Percentiles rank a stretch among this genome's conserved stretches.
Conservation (phyloP, 2,797 vertebrate genomes). For the Macroramphosus scolopax region DNA sequence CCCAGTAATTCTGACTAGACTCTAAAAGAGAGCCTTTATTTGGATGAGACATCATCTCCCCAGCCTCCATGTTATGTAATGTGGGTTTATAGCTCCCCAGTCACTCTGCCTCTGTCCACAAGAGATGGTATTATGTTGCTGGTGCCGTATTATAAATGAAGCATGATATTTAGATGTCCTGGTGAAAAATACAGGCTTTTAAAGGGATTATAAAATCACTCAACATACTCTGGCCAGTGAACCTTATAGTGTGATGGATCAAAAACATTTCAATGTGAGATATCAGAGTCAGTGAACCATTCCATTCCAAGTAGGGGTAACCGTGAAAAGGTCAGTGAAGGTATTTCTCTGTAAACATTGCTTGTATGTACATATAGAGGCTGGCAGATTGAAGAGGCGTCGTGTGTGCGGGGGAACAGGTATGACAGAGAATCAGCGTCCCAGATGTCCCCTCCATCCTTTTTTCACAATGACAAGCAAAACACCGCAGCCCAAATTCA, state of each 20-base stretch:
- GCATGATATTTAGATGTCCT: conserved; percentile 69
- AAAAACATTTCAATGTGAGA: conserved; percentile 47
- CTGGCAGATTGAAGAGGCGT: conserved; percentile 64
- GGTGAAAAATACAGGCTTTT: conserved; percentile 40
- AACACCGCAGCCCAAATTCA: conserved; percentile 52
- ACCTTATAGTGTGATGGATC: conserved; percentile 36
- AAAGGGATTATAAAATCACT: conserved; percentile 44
- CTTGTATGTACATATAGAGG: conserved; percentile 79
- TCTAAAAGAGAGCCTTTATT: conserved; percentile 53
- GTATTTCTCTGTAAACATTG: conserved; percentile 71
- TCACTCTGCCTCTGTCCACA: conserved; percentile 59
- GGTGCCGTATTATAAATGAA: conserved; percentile 68
- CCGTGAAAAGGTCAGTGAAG: conserved; percentile 59
- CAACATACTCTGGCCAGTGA: conserved; percentile 27
- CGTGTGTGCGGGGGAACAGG: conserved; percentile 47
- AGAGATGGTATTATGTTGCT: conserved; percentile 61
- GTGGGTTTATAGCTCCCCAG: conserved; percentile 45
- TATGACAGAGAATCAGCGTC: conserved; percentile 52
- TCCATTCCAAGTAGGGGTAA: conserved; percentile 52
- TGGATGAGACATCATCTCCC: conserved; percentile 51
- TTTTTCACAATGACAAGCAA: conserved; percentile 49
- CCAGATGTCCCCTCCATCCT: conserved; percentile 40
- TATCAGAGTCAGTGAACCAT: conserved; percentile 54
- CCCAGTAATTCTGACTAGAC: conserved; percentile 40
- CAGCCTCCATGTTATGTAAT: conserved; percentile 49